Percentiles rank a stretch among this genome's conserved stretches.
These are phyloP conservation scores for Terebella lapidaria DNA, from an alignment of 2,888 invertebrate genomes.

Conservation along the genomic window DNA sequence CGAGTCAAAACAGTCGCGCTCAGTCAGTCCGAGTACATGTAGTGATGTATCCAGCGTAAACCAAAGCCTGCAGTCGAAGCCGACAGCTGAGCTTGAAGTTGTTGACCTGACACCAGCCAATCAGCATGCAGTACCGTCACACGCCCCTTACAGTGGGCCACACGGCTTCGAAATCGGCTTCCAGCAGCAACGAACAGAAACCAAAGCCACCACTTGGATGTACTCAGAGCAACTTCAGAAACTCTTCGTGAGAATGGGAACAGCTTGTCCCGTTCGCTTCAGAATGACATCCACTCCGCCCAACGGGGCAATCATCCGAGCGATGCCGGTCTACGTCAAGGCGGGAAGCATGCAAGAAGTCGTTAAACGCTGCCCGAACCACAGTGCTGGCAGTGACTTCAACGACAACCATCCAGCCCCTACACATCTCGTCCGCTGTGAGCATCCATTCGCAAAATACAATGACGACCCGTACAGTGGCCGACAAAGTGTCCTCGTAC, in stretches of 20 bases:
- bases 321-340: slow-evolving; percentile 64
- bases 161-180: slow-evolving; percentile 50
- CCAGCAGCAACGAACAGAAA: slow-evolving; percentile 50
- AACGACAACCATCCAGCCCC: slow-evolving; percentile 50
- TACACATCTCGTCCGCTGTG: slow-evolving; percentile 42
- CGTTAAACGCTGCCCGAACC: slow-evolving; percentile 68
- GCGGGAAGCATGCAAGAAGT: slow-evolving; percentile 65
- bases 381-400: slow-evolving; percentile 54
- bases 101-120: too few relatives aligned
- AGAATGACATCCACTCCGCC: slow-evolving; percentile 56
- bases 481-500: slow-evolving; percentile 62
- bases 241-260: slow-evolving; percentile 51
- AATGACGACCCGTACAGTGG: slow-evolving; percentile 57
- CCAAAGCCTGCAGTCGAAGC: too few relatives aligned
- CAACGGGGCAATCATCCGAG: slow-evolving; percentile 58
- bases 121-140: background rate
- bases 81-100: too few relatives aligned
- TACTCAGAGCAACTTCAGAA: slow-evolving; percentile 61
- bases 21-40: too few relatives aligned
- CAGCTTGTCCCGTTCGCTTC: slow-evolving; percentile 67
- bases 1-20: too few relatives aligned
- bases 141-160: slow-evolving; percentile 49
- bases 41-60: too few relatives aligned
- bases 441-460: slow-evolving; percentile 52
- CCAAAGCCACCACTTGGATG: slow-evolving; percentile 56